These are phyloP conservation scores for Sciurus vulgaris DNA, from an alignment of 2,797 vertebrate genomes.

Conservation along the genomic window DNA sequence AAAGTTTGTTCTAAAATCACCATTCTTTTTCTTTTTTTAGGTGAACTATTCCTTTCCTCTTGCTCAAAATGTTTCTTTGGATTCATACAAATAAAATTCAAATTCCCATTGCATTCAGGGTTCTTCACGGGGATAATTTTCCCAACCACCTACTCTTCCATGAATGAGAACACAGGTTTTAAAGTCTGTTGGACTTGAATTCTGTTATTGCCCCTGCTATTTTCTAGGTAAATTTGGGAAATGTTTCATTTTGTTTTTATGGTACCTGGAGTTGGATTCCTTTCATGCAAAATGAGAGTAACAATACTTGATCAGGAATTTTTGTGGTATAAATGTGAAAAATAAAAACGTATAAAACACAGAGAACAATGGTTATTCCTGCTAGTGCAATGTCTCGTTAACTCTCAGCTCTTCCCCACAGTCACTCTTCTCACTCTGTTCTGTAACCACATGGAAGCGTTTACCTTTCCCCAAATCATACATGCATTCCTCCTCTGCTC, in stretches of 20 bases:
- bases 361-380: not conserved
- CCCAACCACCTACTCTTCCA: not conserved
- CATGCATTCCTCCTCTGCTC: not conserved
- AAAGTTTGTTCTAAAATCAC: conserved; percentile 14
- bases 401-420: not conserved
- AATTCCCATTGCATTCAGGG: not conserved
- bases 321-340: not conserved
- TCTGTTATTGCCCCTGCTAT: not conserved
- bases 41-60: not conserved
- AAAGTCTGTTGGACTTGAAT: not conserved
- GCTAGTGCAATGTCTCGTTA: no score
- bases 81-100: not conserved
- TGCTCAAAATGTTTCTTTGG: not conserved
- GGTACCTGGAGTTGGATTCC: not conserved
- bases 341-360: not conserved
- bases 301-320: not conserved
- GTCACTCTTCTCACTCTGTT: not conserved
- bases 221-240: conserved; percentile 25
- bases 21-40: not conserved
- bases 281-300: conserved; percentile 3
- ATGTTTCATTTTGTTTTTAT: conserved; percentile 25
- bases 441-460: not conserved
- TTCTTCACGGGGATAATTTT: not conserved
- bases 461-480: not conserved
- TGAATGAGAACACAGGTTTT: not conserved